Percentiles rank a stretch among this genome's conserved stretches.
Conservation (phyloP, 2,113 vertebrate species). For the Drymodes brunneopygia region DNA sequence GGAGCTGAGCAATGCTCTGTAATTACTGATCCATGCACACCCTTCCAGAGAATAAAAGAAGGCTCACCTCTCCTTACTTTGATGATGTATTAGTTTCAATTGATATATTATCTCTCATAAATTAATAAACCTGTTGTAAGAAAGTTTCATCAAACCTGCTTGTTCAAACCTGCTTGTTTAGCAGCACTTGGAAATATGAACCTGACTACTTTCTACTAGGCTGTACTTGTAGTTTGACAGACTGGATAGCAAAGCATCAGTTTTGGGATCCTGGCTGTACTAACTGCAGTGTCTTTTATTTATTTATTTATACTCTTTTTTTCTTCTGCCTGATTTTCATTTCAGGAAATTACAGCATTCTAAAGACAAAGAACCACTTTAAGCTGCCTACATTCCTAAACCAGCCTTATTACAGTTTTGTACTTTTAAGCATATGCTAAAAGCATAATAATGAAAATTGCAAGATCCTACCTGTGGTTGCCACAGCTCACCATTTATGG, state of each 20-base stretch:
- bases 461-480: background rate
- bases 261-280: background rate
- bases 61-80: background rate
- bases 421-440: background rate
- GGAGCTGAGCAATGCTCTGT: slow-evolving; percentile 22
- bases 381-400: background rate
- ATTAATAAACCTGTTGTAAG: background rate
- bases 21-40: slow-evolving; percentile 52
- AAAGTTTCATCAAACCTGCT: background rate
- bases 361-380: background rate
- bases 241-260: background rate
- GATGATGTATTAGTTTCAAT: slow-evolving; percentile 45
- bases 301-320: background rate
- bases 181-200: background rate
- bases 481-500: background rate
- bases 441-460: background rate
- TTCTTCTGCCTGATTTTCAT: background rate
- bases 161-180: background rate
- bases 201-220: background rate
- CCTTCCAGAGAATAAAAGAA: slow-evolving; percentile 25
- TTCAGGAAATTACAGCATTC: background rate
- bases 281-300: background rate
- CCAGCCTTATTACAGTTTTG: background rate
- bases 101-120: slow-evolving; percentile 15
- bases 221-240: background rate